Evolutionary conservation across 2,888 invertebrate genomes (phyloP), one percentile per base, ranked within the genome.

Genomic region (Reticulitermes lucifugus): DNA sequence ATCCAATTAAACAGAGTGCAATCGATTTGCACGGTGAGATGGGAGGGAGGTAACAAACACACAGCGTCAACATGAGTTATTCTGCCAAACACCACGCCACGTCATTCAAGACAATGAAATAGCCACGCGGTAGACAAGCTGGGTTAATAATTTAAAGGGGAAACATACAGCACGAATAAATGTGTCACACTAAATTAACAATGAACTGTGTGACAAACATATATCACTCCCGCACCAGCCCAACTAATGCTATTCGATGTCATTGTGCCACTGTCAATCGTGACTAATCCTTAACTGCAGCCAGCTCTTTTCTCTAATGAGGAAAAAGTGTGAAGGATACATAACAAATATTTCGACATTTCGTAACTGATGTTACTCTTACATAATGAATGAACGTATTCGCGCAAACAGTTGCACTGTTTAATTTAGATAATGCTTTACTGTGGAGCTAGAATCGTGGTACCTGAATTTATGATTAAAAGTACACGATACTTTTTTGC

Each of bases 191-290:
- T 77, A 77, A 77, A 77, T 77, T 77, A 77, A 77, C 51, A 77
- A 77, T 77, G 77, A 46, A 41, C 46, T 77, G 46, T 77, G 77
- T 46, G 77, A 77, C 77, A 46, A 77, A n/a, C 77, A 77, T 77
- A 77, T 77, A 77, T 77, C 77, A 77, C n/a, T 21, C 7, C 7
- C 9, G n/a, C 65, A 65, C 55, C 55, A 55, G 51, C 9, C 51
- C 12, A 55, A 55, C 55, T 70, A 25, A 29, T 21, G 46, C 77
- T 46, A 43, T 46, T 46, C n/a, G 46, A 46, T 46, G 46, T 77
- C 21, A 29, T 41, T 9, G 10, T 25, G 73, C 6, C 22, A 73
- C 73, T 35, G 41, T 73, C 73, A 73, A 73, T 41, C 18, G 35
- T 12, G 35, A 73, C 9, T 73, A 41, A 73, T 73, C 35, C 14